Percentiles rank a stretch among this genome's conserved stretches.
These are phyloP conservation scores for Gasterosteus aculeatus DNA, from an alignment of 2,113 vertebrate species.

Conservation along the genomic window DNA sequence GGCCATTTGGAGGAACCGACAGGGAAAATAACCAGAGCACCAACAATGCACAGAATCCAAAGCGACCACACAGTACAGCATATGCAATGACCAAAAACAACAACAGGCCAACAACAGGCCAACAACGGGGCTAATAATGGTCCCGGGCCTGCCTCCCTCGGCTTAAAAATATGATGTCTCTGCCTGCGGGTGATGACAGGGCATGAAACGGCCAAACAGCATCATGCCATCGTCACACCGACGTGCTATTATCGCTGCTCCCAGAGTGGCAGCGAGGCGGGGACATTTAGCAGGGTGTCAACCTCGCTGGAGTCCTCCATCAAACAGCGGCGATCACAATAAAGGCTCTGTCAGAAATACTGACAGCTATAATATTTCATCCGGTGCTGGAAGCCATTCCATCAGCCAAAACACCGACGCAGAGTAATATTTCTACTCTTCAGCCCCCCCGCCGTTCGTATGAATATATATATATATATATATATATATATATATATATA, in stretches of 20 bases:
- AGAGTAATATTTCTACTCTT: conserved; percentile 40
- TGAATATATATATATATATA: conserved; percentile 55
- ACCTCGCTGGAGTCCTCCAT: conserved; percentile 68
- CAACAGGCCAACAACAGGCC: neutral
- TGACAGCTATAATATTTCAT: conserved; percentile 76
- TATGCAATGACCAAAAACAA: conserved; percentile 30
- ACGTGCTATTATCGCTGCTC: conserved; percentile 55
- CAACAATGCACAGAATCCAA: conserved; percentile 23
- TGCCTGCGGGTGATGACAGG: conserved; percentile 8
- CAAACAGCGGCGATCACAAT: conserved; percentile 66
- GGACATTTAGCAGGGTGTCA: conserved; percentile 73
- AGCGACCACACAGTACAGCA: conserved; percentile 17
- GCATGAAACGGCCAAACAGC: conserved; percentile 42
- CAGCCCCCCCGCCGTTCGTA: neutral
- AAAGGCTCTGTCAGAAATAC: conserved; percentile 70
- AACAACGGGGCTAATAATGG: conserved; percentile 36
- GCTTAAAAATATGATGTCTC: conserved; percentile 42
- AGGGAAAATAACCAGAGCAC: conserved; percentile 3
- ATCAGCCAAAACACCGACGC: conserved; percentile 55
- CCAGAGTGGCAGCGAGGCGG: conserved; percentile 60
- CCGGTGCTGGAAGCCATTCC: conserved; percentile 60
- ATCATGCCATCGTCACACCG: conserved; percentile 49
- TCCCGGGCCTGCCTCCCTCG: conserved; percentile 28
- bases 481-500: too few species aligned
- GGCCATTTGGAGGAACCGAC: conserved; percentile 2